Evolutionary conservation across 2,888 invertebrate species (phyloP), one percentile per base, ranked within the genome.

Genomic region (Polyommatus iphigenia): DNA sequence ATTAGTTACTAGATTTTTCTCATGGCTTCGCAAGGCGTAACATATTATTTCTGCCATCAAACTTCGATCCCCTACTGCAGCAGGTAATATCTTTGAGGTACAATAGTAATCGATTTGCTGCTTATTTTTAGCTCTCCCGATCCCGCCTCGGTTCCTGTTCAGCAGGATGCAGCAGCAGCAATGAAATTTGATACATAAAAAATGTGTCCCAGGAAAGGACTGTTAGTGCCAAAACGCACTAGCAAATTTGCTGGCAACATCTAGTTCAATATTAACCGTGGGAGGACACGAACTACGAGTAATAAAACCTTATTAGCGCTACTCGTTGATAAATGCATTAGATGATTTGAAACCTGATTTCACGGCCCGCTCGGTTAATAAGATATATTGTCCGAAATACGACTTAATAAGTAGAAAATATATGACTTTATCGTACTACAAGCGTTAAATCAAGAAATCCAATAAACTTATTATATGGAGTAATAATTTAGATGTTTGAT

Each of bases 341-440:
- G 67, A 67, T 67, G 67, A 67, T 32, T 67, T 67, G 67, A 67
- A 67, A 67, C 67, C 67, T 67, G 67, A 67, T 32, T 67, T 67
- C 67, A 29, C 29, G 67, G 67, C 67, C 6, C 24, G 24, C 13
- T 24, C 15, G 20, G 46, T 20, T 72, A 72, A 46, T 73, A 73
- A 73, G 73, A 73, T 73, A 46, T 50, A 73, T 46, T 73, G 73
- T 73, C 24, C 73, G 20, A 73, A 41, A 73, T 73, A 41, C 73
- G 20, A 73, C 73, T 73, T 46, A 73, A 73, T 73, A 73, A 41
- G 41, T 41, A 20, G 41, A 73, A 73, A 46, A 46, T 73, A 73
- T 41, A 72, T 72, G 29, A 67, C 29, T 67, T 67, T 67, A 67
- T 67, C 67, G 29, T 5, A 67, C 67, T 67, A 67, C 67, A 32